Conservation (phyloP, 2,888 invertebrate genomes). For the Synergus japonicus region DNA sequence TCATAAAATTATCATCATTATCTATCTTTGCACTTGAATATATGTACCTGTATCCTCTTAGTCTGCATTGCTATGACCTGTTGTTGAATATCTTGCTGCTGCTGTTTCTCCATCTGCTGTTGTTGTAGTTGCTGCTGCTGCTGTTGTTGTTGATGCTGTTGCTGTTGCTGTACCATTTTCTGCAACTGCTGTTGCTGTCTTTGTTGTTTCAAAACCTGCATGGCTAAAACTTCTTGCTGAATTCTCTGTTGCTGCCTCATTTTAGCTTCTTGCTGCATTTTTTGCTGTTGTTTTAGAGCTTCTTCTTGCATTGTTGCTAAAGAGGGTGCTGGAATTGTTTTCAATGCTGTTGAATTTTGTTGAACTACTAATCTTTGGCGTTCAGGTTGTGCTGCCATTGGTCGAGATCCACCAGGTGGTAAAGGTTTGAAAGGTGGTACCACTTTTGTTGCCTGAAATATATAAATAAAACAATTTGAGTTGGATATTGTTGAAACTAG, state of each 20-base stretch:
- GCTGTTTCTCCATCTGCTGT: conserved; percentile 60
- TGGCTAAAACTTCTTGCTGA: conserved; percentile 70
- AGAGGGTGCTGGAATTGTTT: conserved; percentile 56
- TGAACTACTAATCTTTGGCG: conserved; percentile 72
- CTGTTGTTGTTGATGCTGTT: conserved; percentile 72
- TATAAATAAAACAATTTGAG: not conserved
- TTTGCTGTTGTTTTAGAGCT: conserved; percentile 60
- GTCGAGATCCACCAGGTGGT: conserved; percentile 79
- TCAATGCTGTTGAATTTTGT: conserved; percentile 66
- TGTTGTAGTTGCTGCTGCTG: conserved; percentile 66
- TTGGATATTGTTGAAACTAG: not conserved
- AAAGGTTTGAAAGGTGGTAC: conserved; percentile 90
- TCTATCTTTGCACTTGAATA: no score
- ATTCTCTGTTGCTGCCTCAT: conserved; percentile 65
- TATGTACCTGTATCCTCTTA: conserved; percentile 66
- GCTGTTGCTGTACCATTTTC: conserved; percentile 54
- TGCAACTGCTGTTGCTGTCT: conserved; percentile 54
- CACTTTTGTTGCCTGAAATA: conserved; percentile 53
- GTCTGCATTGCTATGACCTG: conserved; percentile 61
- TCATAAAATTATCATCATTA: not conserved
- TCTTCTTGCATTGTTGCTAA: conserved; percentile 65
- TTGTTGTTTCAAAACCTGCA: conserved; percentile 72
- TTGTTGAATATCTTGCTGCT: conserved; percentile 51
- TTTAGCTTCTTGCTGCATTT: conserved; percentile 63
- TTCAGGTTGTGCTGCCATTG: conserved; percentile 85